Conservation (phyloP, 2,888 invertebrate species). For the Mayetiola destructor region DNA sequence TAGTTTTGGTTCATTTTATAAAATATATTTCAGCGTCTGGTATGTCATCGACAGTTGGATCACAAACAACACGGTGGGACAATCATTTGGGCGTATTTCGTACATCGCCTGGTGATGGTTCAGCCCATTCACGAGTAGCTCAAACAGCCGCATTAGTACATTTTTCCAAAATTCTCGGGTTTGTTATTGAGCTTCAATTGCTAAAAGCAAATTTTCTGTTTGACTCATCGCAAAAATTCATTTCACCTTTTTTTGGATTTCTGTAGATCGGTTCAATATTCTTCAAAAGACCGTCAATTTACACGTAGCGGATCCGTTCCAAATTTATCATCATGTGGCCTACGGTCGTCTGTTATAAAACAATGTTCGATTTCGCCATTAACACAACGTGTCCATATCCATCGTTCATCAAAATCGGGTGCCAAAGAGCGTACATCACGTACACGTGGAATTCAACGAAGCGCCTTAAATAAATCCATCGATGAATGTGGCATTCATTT, state of each 20-base stretch:
- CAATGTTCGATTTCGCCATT: not conserved
- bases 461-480: constrained; percentile 22
- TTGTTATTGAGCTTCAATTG: constrained; percentile 11
- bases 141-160: constrained; percentile 38
- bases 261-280: not conserved
- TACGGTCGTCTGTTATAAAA: not conserved
- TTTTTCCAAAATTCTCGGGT: constrained; percentile 31
- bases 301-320: constrained; percentile 46
- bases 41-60: constrained; percentile 2
- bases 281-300: constrained; percentile 24
- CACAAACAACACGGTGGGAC: constrained; percentile 38
- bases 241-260: not conserved
- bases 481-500: constrained; percentile 1
- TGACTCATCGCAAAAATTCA: not conserved
- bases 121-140: constrained; percentile 34
- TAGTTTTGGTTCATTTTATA: too few species aligned
- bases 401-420: constrained; percentile 19
- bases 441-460: constrained; percentile 30
- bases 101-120: constrained; percentile 39
- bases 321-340: constrained; percentile 32
- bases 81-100: constrained; percentile 55
- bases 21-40: constrained; percentile 9
- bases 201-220: not conserved
- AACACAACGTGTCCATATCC: constrained; percentile 12
- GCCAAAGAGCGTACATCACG: constrained; percentile 16